Evolutionary conservation across 2,797 vertebrate species (phyloP).

Genomic region (Alfaro cultratus): DNA sequence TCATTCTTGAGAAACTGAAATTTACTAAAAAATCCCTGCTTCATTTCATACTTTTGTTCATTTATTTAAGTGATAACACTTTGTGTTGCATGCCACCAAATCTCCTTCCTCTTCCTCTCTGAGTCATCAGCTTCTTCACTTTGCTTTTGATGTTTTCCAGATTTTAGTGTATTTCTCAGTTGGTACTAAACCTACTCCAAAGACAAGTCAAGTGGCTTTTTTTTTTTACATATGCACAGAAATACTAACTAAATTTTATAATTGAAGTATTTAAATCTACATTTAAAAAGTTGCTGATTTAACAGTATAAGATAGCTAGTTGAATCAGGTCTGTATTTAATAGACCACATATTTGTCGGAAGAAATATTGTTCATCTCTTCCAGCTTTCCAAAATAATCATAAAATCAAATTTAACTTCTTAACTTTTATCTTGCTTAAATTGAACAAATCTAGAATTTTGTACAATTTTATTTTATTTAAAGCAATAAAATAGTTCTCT

Average conservation of each 20-base stretch:
- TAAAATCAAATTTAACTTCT: background rate
- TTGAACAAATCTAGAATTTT: background rate
- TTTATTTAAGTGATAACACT: background rate
- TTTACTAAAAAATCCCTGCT: background rate
- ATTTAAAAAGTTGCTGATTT: background rate
- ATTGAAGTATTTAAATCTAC: background rate
- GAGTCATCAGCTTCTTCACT: background rate
- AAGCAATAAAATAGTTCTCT: background rate
- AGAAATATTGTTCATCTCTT: background rate
- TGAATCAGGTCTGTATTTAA: background rate
- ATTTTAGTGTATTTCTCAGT: background rate
- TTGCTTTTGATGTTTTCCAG: conserved; percentile 1
- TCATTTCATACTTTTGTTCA: background rate
- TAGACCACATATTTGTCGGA: background rate
- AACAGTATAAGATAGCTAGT: background rate
- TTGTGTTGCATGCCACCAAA: background rate
- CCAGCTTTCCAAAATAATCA: background rate
- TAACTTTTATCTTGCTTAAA: background rate
- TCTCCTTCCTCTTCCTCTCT: background rate
- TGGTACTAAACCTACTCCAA: background rate
- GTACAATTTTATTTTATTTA: background rate
- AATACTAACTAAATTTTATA: background rate
- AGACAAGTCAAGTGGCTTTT: background rate
- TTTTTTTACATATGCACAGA: too few relatives aligned
- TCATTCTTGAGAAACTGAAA: background rate